phyloP scores from a whole-genome alignment of 1,140 invertebrate genomes.

The Panulirus ornatus region DNA sequence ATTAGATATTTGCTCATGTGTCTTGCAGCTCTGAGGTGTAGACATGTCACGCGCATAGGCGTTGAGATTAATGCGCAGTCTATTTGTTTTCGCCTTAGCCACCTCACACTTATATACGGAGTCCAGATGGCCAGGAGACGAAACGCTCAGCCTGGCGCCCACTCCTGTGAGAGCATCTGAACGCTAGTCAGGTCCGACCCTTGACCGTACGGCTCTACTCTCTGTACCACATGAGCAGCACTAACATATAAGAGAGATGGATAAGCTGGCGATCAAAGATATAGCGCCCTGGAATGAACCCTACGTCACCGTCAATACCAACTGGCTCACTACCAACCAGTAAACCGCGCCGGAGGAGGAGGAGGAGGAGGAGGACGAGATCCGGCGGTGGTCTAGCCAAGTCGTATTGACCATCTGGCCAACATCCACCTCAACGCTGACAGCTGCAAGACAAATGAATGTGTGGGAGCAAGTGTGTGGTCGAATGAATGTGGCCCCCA shows the following conservation, averaged over 20 bases:
- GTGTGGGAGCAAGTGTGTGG: too few species aligned
- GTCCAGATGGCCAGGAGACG: not conserved
- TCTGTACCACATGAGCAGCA: not conserved
- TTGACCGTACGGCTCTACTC: not conserved
- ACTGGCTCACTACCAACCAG: not conserved
- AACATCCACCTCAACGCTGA: not conserved
- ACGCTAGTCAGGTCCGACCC: not conserved
- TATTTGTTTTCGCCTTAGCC: not conserved
- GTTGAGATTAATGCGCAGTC: not conserved
- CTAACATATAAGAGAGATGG: not conserved
- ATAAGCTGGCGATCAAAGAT: not conserved
- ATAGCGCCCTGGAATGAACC: not conserved
- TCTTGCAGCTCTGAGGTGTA: slow-evolving; percentile 21
- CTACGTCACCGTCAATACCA: not conserved
- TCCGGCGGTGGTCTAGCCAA: not conserved
- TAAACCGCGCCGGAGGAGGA: too few species aligned
- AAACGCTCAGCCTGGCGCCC: not conserved
- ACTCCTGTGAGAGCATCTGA: not conserved
- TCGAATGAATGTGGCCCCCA: slow-evolving; percentile 12
- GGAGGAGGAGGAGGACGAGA: not conserved
- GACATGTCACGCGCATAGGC: not conserved
- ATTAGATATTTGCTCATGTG: slow-evolving; percentile 2
- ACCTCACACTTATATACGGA: not conserved
- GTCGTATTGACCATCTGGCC: not conserved
- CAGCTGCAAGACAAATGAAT: slow-evolving; percentile 5